A percentile compares a stretch with the other conserved stretches of the same genome.
phyloP scores from a whole-genome alignment of 1,140 invertebrate genomes.

The Monomorium pharaonis region DNA sequence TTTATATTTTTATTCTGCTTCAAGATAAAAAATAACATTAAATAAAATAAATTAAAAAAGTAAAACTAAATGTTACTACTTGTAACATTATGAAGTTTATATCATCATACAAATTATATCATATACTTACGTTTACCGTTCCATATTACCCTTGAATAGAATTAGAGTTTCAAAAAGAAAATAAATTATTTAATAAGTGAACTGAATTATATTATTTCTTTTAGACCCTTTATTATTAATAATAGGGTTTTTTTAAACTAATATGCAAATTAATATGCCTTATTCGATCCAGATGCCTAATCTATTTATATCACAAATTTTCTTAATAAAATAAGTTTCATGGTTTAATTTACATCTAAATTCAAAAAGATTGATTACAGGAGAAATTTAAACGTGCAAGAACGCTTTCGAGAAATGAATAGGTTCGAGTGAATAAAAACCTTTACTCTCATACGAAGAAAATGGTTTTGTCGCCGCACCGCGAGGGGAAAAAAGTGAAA shows the following conservation, averaged over 20 bases:
- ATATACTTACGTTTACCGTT: no score
- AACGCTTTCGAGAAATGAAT: neutral
- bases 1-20: neutral
- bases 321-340: neutral
- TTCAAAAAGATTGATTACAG: neutral
- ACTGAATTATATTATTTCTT: no score
- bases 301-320: neutral
- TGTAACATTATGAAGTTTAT: neutral
- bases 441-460: slow-evolving; percentile 16
- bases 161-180: no score
- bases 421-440: slow-evolving; percentile 9
- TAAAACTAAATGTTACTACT: neutral
- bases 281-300: no score
- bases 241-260: no score
- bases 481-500: slow-evolving; percentile 72
- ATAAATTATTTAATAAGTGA: no score
- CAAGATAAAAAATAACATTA: neutral
- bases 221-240: no score
- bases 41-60: neutral
- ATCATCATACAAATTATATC: neutral
- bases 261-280: no score
- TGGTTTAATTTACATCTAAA: neutral
- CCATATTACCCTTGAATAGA: no score
- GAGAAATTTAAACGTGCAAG: neutral
- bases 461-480: neutral